Percentiles rank a stretch among this genome's conserved stretches.
Evolutionary conservation across 2,888 invertebrate species (phyloP).

Genomic region (Diachrysia chrysitis): DNA sequence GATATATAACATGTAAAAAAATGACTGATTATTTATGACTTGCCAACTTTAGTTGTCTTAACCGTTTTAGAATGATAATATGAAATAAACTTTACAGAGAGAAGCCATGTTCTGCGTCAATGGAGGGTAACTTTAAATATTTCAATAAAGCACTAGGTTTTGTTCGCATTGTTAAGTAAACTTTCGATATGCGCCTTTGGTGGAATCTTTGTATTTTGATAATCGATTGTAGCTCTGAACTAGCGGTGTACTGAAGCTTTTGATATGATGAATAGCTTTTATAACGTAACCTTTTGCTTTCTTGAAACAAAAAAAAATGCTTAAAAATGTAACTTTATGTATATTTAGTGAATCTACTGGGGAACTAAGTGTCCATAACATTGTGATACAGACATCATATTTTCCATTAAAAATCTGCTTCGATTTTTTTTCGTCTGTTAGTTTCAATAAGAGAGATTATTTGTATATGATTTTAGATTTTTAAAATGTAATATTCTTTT

Average conservation of each 20-base stretch:
- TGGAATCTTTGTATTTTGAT: constrained; percentile 47
- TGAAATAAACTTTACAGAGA: constrained; percentile 51
- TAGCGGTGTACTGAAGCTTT: constrained; percentile 56
- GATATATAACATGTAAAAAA: constrained; percentile 44
- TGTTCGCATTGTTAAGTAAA: constrained; percentile 57
- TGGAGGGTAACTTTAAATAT: constrained; percentile 78
- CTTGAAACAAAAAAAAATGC: constrained; percentile 80
- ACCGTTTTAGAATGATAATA: constrained; percentile 21
- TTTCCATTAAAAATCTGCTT: constrained; percentile 85
- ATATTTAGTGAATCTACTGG: constrained; percentile 86
- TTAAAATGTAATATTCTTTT: constrained; percentile 81
- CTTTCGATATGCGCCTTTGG: constrained; percentile 51
- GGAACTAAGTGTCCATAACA: constrained; percentile 86
- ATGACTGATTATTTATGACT: constrained; percentile 54
- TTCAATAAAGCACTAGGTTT: constrained; percentile 87
- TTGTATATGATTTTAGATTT: constrained; percentile 88
- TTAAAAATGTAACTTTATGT: constrained; percentile 86
- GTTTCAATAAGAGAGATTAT: constrained; percentile 86
- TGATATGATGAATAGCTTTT: constrained; percentile 59
- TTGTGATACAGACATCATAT: constrained; percentile 88
- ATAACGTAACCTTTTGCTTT: constrained; percentile 82
- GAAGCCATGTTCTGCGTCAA: constrained; percentile 85
- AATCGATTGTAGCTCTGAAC: constrained; percentile 46
- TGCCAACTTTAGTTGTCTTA: constrained; percentile 41
- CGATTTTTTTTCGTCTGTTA: constrained; percentile 82